phyloP scores from a whole-genome alignment of 2,113 vertebrate species.

The Lepidothrix coronata region DNA sequence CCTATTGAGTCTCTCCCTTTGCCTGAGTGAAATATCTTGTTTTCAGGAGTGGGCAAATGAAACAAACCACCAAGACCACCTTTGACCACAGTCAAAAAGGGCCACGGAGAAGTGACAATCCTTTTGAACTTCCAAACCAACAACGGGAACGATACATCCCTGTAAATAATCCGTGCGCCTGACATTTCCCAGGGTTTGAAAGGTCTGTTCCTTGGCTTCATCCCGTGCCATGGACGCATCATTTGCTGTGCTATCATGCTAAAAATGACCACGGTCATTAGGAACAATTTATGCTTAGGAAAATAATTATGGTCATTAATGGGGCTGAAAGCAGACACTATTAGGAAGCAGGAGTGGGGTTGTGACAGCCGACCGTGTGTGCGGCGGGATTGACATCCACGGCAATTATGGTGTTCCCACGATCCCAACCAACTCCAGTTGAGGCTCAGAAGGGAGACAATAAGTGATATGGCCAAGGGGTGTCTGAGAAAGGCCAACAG shows the following conservation, averaged over 20 bases:
- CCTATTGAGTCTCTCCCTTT: not conserved
- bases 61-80: not conserved
- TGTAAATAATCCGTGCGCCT: not conserved
- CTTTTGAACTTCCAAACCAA: not conserved
- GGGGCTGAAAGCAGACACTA: conserved; percentile 23
- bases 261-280: conserved; percentile 38
- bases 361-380: not conserved
- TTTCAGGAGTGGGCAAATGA: not conserved
- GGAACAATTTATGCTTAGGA: conserved; percentile 43
- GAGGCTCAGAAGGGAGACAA: not conserved
- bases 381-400: not conserved
- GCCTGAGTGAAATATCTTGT: not conserved
- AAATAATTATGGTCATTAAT: conserved; percentile 55
- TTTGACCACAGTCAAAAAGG: not conserved
- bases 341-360: not conserved
- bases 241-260: conserved; percentile 44
- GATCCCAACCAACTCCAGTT: not conserved
- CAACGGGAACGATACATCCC: rapidly evolving
- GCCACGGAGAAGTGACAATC: not conserved
- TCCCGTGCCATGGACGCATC: not conserved
- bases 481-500: not conserved
- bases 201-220: not conserved
- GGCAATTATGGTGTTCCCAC: not conserved
- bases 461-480: not conserved
- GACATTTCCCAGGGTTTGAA: not conserved